phyloP scores from a whole-genome alignment of 2,113 vertebrate species.

The Martes martes region DNA sequence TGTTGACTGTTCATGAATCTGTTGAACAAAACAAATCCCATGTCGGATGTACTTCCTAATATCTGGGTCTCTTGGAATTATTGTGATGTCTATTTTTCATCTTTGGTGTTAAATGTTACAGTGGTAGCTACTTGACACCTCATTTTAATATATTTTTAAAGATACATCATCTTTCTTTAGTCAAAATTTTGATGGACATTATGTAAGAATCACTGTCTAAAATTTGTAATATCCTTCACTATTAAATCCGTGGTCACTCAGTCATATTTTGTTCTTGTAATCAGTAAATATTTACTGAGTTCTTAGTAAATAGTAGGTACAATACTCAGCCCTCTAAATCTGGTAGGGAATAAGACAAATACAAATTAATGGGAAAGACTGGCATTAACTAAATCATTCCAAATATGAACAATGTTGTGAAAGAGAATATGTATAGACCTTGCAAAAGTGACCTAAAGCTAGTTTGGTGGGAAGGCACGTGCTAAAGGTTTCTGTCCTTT shows the following conservation, averaged over 20 bases:
- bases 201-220: not conserved
- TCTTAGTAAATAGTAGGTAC: not conserved
- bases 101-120: not conserved
- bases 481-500: not conserved
- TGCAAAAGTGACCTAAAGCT: not conserved
- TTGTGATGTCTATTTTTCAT: not conserved
- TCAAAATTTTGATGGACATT: not conserved
- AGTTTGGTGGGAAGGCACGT: not conserved
- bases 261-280: not conserved
- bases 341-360: not conserved
- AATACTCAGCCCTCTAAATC: not conserved
- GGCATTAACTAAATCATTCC: not conserved
- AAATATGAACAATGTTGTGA: not conserved
- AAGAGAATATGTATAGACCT: not conserved
- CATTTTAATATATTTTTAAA: not conserved
- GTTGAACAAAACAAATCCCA: not conserved
- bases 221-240: not conserved
- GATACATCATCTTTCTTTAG: not conserved
- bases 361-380: not conserved
- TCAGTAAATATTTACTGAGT: not conserved
- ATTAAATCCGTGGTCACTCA: not conserved
- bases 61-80: not conserved
- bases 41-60: not conserved
- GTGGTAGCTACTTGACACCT: not conserved
- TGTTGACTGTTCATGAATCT: not conserved